Evolutionary conservation across 2,797 vertebrate genomes (phyloP), one percentile per base, ranked within the genome.

Genomic region (Siniperca undulata): DNA sequence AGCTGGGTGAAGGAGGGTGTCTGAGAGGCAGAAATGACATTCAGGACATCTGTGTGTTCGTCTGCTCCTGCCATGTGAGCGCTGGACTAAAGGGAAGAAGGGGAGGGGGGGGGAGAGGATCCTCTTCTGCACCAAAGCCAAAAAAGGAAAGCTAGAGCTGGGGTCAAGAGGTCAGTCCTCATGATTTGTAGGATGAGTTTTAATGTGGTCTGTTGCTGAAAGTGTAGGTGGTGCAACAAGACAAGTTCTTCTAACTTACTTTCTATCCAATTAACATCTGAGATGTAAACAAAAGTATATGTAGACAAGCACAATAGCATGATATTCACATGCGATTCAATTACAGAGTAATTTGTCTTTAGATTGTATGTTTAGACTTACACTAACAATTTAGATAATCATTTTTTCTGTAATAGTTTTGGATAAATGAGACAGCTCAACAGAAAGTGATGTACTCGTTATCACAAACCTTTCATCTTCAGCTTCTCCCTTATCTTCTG

Each of bases 11-110:
- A 91, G 86, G 83, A 91, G 90, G 85, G 84, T 77, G 88, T 91
- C 81, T 82, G 82, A 77, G 77, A 80, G 68, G 85, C 84, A 87
- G 81, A 82, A 78, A 79, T 84, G 85, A 88, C 85, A 69, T 46
- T 59, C 50, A 86, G 90, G 93, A 91, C 89, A 91, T 93, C 86
- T 92, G 88, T 91, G 92, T 59, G 69, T 84, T 91, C 3, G 58
- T 82, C 88, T 88, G 89, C 64, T 91, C 74, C 59, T 65, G 88
- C 87, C 92, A 93, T 93, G 93, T 94, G 92, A 93, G 86, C 8
- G 1, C 71, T 66, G 82, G 73, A 71, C 76, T 38, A 14, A 20
- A 16, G 62, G 61, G 40, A 71, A 44, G 46, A 60, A 13, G 11
- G 60, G 70, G 46, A 46, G 67, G 76, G 62, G 14, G 34, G 68